Base-by-base conservation (phyloP, 37 sponge, comb jelly and placozoan genomes). In the Dysidea cf. avara region DNA sequence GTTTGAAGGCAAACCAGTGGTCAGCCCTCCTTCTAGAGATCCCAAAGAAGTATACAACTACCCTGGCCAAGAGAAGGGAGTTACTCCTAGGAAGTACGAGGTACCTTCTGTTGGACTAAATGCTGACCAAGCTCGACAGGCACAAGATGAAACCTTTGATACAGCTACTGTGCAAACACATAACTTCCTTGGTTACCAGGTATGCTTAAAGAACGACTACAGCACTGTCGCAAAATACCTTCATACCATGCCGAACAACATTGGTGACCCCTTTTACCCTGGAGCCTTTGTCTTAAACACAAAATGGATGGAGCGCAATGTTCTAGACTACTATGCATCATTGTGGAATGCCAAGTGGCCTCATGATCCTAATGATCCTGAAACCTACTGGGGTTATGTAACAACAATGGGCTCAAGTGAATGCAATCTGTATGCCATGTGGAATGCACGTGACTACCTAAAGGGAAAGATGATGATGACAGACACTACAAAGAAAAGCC, bases 281-380 rank as follows among this genome's bases (percentile, higher is more conserved):
- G 32, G 62, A 18, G 1, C 2, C 32, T 7, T 29, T 2, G 20
- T 14, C 34, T 24, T 65, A 0, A 39, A 64, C 40, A 33, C 65
- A 25, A 49, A 52, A 24, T 76, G 77, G 66, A 51, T 65, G 39
- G 66, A 76, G 40, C 53, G 75, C 14, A 74, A 60, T 47, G 75
- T 74, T 1, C 61, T 74, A 6, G 75, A 74, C 49, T 74, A 74
- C 75, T 60, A 43, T 39, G 75, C 75, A 3, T 74, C 75, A 5
- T 50, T 74, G 47, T 74, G 75, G 75, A n/a, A 74, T 29, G 62
- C 62, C 7, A 40, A 48, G 24, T 74, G 75, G 75, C 75, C 75
- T 7, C 75, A 74, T 61, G 64, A 43, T 18, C 29, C 37, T 0
- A 13, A 3, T 20, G 63, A 74, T 49, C 76, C 63, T 7, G 65